A percentile compares a stretch with the other conserved stretches of the same genome.
phyloP scores from a whole-genome alignment of 2,888 invertebrate genomes.

The Harpagoxenus sublaevis region DNA sequence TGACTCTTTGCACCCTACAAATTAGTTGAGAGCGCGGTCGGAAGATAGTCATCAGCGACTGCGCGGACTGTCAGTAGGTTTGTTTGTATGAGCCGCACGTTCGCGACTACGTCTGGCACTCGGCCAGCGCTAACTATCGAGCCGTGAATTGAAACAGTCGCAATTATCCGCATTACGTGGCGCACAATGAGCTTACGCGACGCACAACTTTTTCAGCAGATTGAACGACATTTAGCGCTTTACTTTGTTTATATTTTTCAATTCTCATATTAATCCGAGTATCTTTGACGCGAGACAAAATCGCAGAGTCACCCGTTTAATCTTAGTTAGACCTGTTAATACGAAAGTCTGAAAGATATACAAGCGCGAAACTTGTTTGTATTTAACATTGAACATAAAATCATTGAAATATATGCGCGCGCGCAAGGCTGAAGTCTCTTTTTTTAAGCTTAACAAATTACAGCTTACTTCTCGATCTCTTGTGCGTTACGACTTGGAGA shows the following conservation, averaged over 20 bases:
- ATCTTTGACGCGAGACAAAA: not conserved
- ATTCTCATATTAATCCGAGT: not conserved
- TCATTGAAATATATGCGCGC: not conserved
- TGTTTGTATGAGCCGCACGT: conserved; percentile 57
- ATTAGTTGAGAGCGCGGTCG: conserved; percentile 3
- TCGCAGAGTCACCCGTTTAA: not conserved
- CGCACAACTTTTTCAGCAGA: conserved; percentile 17
- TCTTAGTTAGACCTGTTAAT: conserved; percentile 8
- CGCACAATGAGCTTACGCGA: conserved; percentile 16
- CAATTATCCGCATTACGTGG: conserved; percentile 40
- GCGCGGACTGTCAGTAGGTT: conserved; percentile 1
- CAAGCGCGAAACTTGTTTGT: too few species aligned
- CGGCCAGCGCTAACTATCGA: conserved; percentile 53
- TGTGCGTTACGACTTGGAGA: not conserved
- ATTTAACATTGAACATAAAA: conserved; percentile 18
- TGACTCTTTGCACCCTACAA: conserved; percentile 10
- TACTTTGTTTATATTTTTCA: not conserved
- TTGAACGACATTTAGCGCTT: not conserved
- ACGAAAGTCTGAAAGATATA: not conserved
- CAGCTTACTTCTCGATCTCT: not conserved
- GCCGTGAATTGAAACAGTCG: conserved; percentile 60
- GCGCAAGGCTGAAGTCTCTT: not conserved
- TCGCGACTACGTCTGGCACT: conserved; percentile 41
- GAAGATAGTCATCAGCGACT: conserved; percentile 26
- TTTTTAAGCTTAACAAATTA: conserved; percentile 8